A percentile compares a stretch with the other conserved stretches of the same genome.
These are phyloP conservation scores for Pipa parva DNA, from an alignment of 2,113 vertebrate species.

Conservation along the genomic window DNA sequence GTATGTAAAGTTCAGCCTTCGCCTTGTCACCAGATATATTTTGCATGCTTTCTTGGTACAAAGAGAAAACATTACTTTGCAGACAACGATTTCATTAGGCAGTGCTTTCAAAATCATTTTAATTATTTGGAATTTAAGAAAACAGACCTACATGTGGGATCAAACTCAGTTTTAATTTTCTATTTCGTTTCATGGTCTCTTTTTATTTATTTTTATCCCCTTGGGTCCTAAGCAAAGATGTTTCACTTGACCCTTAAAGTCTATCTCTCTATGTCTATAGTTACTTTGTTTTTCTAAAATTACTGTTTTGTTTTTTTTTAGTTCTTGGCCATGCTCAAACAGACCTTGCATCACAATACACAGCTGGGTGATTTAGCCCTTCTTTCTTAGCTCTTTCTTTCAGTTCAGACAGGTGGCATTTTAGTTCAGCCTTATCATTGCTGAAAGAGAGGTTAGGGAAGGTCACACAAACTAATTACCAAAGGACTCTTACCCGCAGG, in stretches of 20 bases:
- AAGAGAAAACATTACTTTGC: no score
- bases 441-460: constrained; percentile 31
- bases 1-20: no score
- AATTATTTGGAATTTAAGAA: neutral
- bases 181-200: constrained; percentile 1
- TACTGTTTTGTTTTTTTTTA: constrained; percentile 29
- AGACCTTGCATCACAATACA: constrained; percentile 21
- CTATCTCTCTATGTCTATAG: constrained; percentile 27
- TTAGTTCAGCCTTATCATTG: constrained; percentile 35
- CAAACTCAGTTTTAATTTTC: neutral
- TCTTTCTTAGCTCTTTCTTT: constrained; percentile 35
- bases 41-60: no score
- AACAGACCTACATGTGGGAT: neutral
- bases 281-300: constrained; percentile 32
- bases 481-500: constrained; percentile 24
- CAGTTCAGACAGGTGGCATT: constrained; percentile 35
- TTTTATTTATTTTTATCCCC: constrained; percentile 10
- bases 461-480: constrained; percentile 39
- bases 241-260: constrained; percentile 29
- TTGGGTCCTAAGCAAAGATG: constrained; percentile 19
- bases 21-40: no score
- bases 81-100: neutral
- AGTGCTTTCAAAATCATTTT: neutral
- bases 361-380: constrained; percentile 36
- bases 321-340: constrained; percentile 7